A percentile compares a stretch with the other conserved stretches of the same genome.
These are phyloP conservation scores for Drosophila engyochracea DNA, from an alignment of 2,888 invertebrate genomes.

Conservation along the genomic window DNA sequence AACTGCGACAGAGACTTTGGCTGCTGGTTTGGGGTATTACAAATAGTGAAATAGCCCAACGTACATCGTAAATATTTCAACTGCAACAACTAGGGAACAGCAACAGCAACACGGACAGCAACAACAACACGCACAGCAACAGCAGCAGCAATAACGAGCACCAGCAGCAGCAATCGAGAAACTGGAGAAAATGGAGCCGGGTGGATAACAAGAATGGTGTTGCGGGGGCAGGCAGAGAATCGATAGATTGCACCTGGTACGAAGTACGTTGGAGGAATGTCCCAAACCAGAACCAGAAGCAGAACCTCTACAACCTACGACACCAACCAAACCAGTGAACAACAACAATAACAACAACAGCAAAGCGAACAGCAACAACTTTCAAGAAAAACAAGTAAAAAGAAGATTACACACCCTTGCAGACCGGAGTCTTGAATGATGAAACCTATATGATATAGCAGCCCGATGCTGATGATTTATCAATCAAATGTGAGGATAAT, in stretches of 20 bases:
- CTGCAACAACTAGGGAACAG: constrained; percentile 74
- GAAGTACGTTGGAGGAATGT: constrained; percentile 65
- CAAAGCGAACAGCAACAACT: constrained; percentile 36
- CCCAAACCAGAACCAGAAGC: constrained; percentile 49
- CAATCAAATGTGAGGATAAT: background rate
- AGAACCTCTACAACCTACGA: constrained; percentile 73
- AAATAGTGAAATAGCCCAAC: constrained; percentile 79
- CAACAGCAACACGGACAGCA: constrained; percentile 42
- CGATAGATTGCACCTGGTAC: constrained; percentile 82
- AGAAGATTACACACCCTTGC: background rate
- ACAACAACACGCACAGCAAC: constrained; percentile 22
- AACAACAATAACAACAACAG: constrained; percentile 51
- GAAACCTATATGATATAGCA: background rate
- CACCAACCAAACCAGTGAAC: constrained; percentile 61
- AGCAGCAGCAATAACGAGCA: constrained; percentile 67
- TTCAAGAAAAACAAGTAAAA: constrained; percentile 62
- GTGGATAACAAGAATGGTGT: constrained; percentile 17
- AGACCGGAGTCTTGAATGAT: background rate
- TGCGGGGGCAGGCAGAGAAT: constrained; percentile 56
- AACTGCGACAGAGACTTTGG: constrained; percentile 20
- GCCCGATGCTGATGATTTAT: background rate
- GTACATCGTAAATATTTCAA: constrained; percentile 81
- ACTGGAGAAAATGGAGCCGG: constrained; percentile 8
- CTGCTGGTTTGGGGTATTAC: constrained; percentile 49
- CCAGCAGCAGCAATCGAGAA: constrained; percentile 59